phyloP scores from a whole-genome alignment of 92 coral and sea anemone genomes.

The Heliopora coerulea region DNA sequence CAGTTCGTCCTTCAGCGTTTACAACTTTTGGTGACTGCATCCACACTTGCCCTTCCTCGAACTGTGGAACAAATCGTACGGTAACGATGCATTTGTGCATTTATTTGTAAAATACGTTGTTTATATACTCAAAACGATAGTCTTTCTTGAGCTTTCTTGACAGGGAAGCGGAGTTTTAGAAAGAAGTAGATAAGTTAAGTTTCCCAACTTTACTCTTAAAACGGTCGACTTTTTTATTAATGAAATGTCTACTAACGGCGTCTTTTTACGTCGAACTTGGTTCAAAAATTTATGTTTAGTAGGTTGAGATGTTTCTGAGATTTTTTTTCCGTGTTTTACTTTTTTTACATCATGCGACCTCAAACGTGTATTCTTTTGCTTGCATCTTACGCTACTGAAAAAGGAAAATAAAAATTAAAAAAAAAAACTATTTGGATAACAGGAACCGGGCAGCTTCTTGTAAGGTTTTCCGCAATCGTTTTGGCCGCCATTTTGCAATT shows the following conservation, averaged over 20 bases:
- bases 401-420: too few species aligned
- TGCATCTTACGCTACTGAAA: too few species aligned
- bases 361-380: too few species aligned
- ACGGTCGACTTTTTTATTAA: conserved; percentile 1
- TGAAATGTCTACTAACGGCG: not conserved
- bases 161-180: not conserved
- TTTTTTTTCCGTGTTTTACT: not conserved
- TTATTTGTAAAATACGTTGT: too few species aligned
- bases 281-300: too few species aligned
- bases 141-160: not conserved
- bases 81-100: not conserved
- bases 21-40: not conserved
- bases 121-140: too few species aligned
- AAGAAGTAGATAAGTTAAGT: not conserved
- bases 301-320: too few species aligned
- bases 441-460: too few species aligned
- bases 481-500: too few species aligned
- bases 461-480: too few species aligned
- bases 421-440: too few species aligned
- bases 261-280: not conserved
- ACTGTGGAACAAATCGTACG: not conserved
- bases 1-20: not conserved
- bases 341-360: too few species aligned
- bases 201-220: not conserved
- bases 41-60: not conserved